Conservation (phyloP, 1,140 invertebrate genomes). For the Neotoxoptera formosana region DNA sequence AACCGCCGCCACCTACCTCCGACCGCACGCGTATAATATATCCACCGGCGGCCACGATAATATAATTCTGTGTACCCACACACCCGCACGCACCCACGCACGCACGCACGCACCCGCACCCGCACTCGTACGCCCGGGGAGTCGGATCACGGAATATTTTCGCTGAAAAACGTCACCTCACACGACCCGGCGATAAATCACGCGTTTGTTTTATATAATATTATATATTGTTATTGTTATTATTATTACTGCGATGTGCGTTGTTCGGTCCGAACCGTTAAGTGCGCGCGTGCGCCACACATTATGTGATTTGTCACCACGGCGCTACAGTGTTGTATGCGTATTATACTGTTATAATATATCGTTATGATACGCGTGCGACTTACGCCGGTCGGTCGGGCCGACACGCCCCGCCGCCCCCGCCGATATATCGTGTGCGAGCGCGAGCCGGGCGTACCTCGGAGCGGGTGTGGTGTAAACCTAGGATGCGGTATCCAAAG, state of each 20-base stretch:
- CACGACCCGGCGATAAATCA: slow-evolving; percentile 53
- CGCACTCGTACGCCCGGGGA: background rate
- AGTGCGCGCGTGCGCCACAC: background rate
- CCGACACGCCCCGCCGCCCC: background rate
- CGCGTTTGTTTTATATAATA: slow-evolving; percentile 41
- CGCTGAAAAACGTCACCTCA: slow-evolving; percentile 45
- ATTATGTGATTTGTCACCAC: slow-evolving; percentile 36
- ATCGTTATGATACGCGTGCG: background rate
- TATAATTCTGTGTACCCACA: slow-evolving; percentile 5
- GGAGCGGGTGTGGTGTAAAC: background rate
- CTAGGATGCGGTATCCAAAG: background rate
- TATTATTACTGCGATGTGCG: background rate
- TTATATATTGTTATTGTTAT: background rate
- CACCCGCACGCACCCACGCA: background rate
- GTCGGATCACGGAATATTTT: slow-evolving; percentile 51
- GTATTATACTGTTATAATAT: background rate
- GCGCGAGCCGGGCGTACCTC: background rate
- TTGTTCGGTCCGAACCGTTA: background rate
- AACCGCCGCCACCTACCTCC: slow-evolving; percentile 11
- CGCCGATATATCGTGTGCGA: background rate
- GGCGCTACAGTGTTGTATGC: background rate
- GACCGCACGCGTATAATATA: background rate
- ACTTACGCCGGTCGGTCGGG: background rate
- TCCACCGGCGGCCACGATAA: slow-evolving; percentile 2
- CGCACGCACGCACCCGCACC: too few relatives aligned